phyloP scores from a whole-genome alignment of 2,113 vertebrate species.

The Hemichromis elongatus region DNA sequence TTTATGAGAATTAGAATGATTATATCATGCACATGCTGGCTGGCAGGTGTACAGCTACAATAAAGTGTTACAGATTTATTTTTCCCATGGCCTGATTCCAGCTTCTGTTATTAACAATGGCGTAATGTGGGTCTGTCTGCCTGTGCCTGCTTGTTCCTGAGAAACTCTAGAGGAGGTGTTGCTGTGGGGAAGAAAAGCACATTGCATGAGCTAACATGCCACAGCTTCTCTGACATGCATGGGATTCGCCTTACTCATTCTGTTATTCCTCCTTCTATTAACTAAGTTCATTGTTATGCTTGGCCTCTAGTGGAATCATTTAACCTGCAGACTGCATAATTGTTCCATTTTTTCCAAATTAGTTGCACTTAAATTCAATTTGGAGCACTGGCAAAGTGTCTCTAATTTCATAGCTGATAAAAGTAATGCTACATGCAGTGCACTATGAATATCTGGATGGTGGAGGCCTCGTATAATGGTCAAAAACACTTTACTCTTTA shows the following conservation, averaged over 20 bases:
- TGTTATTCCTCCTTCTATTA: neutral
- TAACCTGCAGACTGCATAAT: neutral
- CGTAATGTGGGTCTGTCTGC: slow-evolving; percentile 42
- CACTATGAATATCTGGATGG: fast-evolving
- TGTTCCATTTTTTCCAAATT: neutral
- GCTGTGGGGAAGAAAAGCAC: neutral
- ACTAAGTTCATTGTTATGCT: neutral
- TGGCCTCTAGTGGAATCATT: neutral
- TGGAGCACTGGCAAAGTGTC: neutral
- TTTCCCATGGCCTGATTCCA: slow-evolving; percentile 67
- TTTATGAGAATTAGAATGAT: slow-evolving; percentile 41
- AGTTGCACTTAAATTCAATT: neutral
- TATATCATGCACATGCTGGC: slow-evolving; percentile 13
- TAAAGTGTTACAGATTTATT: slow-evolving; percentile 58
- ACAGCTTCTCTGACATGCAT: neutral
- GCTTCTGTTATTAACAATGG: slow-evolving; percentile 47
- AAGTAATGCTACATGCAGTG: neutral
- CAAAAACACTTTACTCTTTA: neutral
- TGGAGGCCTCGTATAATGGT: neutral
- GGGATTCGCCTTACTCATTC: neutral
- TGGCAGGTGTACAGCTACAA: slow-evolving; percentile 14
- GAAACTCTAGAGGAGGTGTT: slow-evolving; percentile 48
- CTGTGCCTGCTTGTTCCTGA: slow-evolving; percentile 53
- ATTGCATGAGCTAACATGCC: slow-evolving; percentile 52
- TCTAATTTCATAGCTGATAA: neutral